Base-by-base conservation (phyloP, 2,113 vertebrate species). In the Cynopterus brachyotis region DNA sequence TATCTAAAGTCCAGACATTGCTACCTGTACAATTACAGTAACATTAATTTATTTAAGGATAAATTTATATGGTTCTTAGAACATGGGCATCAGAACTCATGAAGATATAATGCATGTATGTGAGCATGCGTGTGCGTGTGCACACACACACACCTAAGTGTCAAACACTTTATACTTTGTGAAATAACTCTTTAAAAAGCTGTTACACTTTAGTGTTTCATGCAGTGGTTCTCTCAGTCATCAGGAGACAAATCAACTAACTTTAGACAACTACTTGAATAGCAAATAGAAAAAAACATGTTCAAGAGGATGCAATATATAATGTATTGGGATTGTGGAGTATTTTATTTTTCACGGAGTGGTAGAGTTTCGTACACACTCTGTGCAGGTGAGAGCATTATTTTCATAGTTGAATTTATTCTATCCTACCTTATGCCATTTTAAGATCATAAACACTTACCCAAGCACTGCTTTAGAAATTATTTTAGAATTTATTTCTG, bases 401-500 rank as follows among this genome's bases (percentile, higher is more conserved):
- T 94, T 75, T 70, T 87, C 37, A 55, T 53, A 50, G 19, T 62
- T 88, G 67, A 92, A 89, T 91, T 87, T 57, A 35, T 76, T 90
- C n/a, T 66, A 17, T 82, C 42, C 45, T 73, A 79, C 47, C 32
- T 67, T 72, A 84, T 67, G 64, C 64, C 24, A 86, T 57, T 95
- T 94, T 92, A 8, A 55, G 40, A 66, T 50, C 89, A 32, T 40
- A 92, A 95, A 82, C 69, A 92, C 37, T 95, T 73, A 90, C 30
- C 70, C 57, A 91, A 93, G 13, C 28, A 59, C 47, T 78, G 45
- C 55, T 69, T 59, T 72, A 90, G 37, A 95, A 91, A 80, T 89
- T 90, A 95, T 95, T 96, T 94, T 64, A 64, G 57, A 93, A 95
- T 94, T 97, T 87, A 88, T 96, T 94, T 97, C 73, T 91, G 17